Evolutionary conservation across 1,140 invertebrate species (phyloP).

Genomic region (Oedothorax gibbosus): DNA sequence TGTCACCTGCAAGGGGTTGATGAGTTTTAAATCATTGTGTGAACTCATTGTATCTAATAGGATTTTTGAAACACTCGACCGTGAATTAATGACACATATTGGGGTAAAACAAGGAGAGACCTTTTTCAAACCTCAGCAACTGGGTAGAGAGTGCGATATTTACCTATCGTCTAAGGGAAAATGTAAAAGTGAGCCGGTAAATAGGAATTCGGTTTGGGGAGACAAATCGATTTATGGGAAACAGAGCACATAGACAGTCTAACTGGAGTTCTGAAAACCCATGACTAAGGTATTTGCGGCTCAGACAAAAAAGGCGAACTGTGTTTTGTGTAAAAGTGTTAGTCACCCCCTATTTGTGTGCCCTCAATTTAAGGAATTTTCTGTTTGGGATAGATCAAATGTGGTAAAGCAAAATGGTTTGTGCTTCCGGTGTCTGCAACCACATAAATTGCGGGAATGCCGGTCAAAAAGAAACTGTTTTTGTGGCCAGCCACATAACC

Average conservation of each 20-base stretch:
- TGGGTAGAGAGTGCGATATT: neutral
- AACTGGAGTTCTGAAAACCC: neutral
- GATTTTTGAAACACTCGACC: slow-evolving; percentile 17
- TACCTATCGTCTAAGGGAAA: neutral
- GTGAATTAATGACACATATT: neutral
- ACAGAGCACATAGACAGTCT: neutral
- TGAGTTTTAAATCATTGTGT: slow-evolving; percentile 19
- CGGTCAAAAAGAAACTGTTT: slow-evolving; percentile 4
- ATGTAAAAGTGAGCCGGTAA: neutral
- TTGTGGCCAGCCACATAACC: neutral
- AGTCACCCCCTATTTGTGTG: neutral
- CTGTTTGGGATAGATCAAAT: neutral
- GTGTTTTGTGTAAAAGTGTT: neutral
- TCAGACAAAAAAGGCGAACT: neutral
- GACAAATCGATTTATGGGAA: neutral
- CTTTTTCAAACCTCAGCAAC: neutral
- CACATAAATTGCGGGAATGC: neutral
- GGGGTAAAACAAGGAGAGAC: neutral
- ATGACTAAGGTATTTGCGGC: neutral
- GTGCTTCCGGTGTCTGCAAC: neutral
- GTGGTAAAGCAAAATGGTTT: neutral
- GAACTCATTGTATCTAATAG: slow-evolving; percentile 9
- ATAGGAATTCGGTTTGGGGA: neutral
- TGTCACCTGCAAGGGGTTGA: neutral
- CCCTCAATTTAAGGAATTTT: slow-evolving; percentile 4